Base-by-base conservation (phyloP, 1,140 invertebrate genomes). In the Odontomachus brunneus region DNA sequence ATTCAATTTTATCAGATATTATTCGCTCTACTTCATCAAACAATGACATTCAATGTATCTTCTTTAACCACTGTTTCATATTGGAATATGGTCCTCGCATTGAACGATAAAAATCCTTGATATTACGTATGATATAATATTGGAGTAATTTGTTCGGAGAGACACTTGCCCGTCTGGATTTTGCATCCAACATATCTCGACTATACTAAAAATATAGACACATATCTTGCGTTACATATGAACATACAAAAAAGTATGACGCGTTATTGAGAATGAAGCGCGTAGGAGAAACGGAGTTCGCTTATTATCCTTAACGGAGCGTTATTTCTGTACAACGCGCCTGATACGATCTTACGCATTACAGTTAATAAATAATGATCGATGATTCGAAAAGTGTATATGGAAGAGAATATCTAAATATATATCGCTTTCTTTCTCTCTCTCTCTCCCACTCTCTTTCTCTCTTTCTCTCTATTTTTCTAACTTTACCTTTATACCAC, bases 351-450 rank as follows among this genome's bases (percentile, higher is more conserved):
- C 63, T 69, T 78, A 78, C 22, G 55, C 48, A 55, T 78, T 69
- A 78, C 22, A 78, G 22, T 67, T 78, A 69, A 78, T 78, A 78
- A 78, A 78, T 78, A 78, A 78, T 76, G 19, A 44, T 44, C 49
- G 62, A 78, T 78, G 75, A 78, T 67, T 78, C 29, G 75, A 78
- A 26, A 78, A 69, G 49, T 78, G 38, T 44, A 44, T 44, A 78
- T 78, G 63, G 75, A 78, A 78, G 75, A 78, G 75, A 78, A 69
- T 78, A 78, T 57, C 29, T 78, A 67, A 78, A 78, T 78, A 78
- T 78, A 78, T 67, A 24, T 65, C 19, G 38, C 53, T 55, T 9
- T 69, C 66, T 24, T 49, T 65, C 49, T 26, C 29, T 38, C 24
- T 69, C 24, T 38, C 24, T n/a, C 48, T 49, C 82, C n/a, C n/a